Conservation (phyloP, 1,140 invertebrate genomes). For the Meteorus sp. region DNA sequence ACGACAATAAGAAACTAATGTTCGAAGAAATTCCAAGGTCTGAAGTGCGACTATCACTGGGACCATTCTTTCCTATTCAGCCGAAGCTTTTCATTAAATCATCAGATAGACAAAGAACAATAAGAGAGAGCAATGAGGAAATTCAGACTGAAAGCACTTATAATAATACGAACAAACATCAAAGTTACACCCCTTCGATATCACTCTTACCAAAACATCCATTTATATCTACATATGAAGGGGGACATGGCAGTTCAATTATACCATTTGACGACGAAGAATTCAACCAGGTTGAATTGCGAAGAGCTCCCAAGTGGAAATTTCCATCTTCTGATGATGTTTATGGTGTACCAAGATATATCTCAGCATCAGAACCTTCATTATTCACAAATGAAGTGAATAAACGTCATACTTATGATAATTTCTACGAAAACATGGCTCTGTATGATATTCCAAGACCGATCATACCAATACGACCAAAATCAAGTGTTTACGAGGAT, state of each 20-base stretch:
- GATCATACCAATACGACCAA: constrained; percentile 20
- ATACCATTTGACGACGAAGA: constrained; percentile 19
- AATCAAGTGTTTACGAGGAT: constrained; percentile 31
- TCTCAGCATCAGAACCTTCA: constrained; percentile 29
- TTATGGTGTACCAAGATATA: constrained; percentile 33
- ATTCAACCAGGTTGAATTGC: constrained; percentile 23
- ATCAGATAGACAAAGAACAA: background rate
- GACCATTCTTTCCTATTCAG: constrained; percentile 11
- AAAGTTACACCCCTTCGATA: background rate
- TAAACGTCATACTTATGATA: too few species aligned
- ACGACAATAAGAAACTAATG: constrained; percentile 18
- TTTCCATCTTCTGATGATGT: background rate
- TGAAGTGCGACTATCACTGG: constrained; percentile 28
- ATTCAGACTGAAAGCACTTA: background rate
- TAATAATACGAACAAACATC: background rate
- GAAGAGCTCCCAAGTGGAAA: background rate
- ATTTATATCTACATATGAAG: constrained; percentile 21
- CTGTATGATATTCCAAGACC: constrained; percentile 31
- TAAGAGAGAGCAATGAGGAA: background rate
- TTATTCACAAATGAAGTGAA: background rate
- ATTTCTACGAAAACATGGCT: background rate
- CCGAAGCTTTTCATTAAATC: background rate
- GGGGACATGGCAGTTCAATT: background rate
- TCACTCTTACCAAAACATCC: constrained; percentile 32
- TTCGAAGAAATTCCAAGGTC: constrained; percentile 36